phyloP scores from a whole-genome alignment of 2,888 invertebrate species.

The Mycogona germanica region DNA sequence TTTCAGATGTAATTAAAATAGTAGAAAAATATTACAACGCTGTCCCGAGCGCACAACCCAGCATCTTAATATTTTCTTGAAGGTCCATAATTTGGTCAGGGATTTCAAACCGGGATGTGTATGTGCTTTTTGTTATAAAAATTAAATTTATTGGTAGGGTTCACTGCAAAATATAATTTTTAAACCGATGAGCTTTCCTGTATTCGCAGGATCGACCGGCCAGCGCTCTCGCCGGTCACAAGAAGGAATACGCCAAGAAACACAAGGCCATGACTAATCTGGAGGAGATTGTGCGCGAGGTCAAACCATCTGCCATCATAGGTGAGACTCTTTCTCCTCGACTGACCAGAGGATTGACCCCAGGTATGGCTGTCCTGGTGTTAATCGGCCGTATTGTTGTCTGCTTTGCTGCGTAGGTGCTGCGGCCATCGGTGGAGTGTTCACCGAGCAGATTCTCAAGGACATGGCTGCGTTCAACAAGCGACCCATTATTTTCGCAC shows the following conservation, averaged over 20 bases:
- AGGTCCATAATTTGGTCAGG: too few relatives aligned
- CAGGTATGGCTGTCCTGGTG: too few relatives aligned
- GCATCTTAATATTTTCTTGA: too few relatives aligned
- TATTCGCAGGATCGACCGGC: constrained; percentile 61
- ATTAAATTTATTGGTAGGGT: too few relatives aligned
- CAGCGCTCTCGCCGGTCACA: constrained; percentile 55
- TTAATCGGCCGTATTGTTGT: not conserved
- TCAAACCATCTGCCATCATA: constrained; percentile 83
- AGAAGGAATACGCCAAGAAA: constrained; percentile 65
- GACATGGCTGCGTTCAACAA: constrained; percentile 75
- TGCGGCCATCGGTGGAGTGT: constrained; percentile 87
- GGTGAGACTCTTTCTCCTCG: constrained; percentile 49
- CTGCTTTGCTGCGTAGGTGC: constrained; percentile 52
- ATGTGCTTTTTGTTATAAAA: too few relatives aligned
- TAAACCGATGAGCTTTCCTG: too few relatives aligned
- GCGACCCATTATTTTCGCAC: constrained; percentile 87
- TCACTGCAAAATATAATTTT: too few relatives aligned
- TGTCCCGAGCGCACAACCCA: too few relatives aligned
- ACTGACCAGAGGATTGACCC: too few relatives aligned
- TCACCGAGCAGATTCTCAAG: constrained; percentile 70
- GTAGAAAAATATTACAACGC: too few relatives aligned
- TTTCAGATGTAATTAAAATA: too few relatives aligned
- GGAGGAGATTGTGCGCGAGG: constrained; percentile 59
- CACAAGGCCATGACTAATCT: constrained; percentile 63
- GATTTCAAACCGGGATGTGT: too few relatives aligned